Evolutionary conservation across 2,113 vertebrate species (phyloP).

Genomic region (Ophiodon elongatus): DNA sequence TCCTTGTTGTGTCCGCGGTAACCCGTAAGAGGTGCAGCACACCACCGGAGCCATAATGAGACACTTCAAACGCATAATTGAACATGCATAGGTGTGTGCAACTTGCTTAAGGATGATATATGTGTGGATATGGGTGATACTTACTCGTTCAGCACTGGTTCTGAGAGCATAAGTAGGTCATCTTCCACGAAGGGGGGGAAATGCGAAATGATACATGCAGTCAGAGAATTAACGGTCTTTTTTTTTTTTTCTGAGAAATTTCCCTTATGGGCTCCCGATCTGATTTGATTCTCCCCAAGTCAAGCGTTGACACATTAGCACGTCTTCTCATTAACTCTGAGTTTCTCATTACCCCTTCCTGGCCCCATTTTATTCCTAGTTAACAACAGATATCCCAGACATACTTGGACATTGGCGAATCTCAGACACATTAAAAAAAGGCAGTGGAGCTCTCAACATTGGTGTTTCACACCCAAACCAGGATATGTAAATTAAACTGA

Average conservation of each 20-base stretch:
- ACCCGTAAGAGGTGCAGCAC: slow-evolving; percentile 29
- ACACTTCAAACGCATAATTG: slow-evolving; percentile 50
- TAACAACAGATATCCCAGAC: slow-evolving; percentile 66
- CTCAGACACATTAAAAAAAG: slow-evolving; percentile 56
- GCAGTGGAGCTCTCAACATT: slow-evolving; percentile 55
- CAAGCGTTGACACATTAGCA: slow-evolving; percentile 77
- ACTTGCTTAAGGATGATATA: slow-evolving; percentile 35
- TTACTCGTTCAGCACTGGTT: slow-evolving; percentile 29
- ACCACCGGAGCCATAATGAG: slow-evolving; percentile 48
- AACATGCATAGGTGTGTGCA: slow-evolving; percentile 27
- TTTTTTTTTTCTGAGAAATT: slow-evolving; percentile 55
- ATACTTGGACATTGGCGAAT: slow-evolving; percentile 42
- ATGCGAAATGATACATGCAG: slow-evolving; percentile 43
- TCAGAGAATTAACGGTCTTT: slow-evolving; percentile 45
- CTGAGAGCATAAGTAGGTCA: slow-evolving; percentile 71
- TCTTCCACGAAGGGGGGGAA: slow-evolving; percentile 28
- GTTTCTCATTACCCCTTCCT: slow-evolving; percentile 73
- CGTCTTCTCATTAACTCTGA: slow-evolving; percentile 75
- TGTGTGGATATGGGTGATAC: slow-evolving; percentile 30
- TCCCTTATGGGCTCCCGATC: slow-evolving; percentile 70
- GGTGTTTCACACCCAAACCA: slow-evolving; percentile 40
- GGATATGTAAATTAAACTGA: slow-evolving; percentile 62
- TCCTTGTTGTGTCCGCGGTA: slow-evolving; percentile 67
- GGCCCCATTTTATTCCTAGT: slow-evolving; percentile 71
- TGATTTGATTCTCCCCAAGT: slow-evolving; percentile 76